phyloP scores from a whole-genome alignment of 2,113 vertebrate species.

The Heliornis fulica region DNA sequence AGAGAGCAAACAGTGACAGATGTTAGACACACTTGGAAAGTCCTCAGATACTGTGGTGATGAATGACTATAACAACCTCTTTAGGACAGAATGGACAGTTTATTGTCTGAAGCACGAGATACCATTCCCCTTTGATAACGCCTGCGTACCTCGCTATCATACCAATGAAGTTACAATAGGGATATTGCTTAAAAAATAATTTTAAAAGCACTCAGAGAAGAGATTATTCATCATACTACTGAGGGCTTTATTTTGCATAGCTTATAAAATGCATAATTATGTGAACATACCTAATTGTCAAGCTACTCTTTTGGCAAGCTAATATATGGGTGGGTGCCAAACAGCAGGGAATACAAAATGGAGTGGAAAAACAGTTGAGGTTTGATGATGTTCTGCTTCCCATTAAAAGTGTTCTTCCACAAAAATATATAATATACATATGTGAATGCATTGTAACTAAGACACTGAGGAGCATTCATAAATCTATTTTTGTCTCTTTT shows the following conservation, averaged over 20 bases:
- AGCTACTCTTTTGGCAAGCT: slow-evolving; percentile 16
- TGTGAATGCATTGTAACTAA: not conserved
- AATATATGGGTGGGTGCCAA: not conserved
- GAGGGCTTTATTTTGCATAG: not conserved
- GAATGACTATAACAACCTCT: not conserved
- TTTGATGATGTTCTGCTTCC: not conserved
- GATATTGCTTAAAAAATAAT: not conserved
- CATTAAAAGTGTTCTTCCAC: not conserved
- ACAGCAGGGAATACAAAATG: slow-evolving; percentile 15
- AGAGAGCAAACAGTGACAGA: not conserved
- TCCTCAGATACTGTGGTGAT: not conserved
- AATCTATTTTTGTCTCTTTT: not conserved
- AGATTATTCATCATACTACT: not conserved
- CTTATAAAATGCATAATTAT: slow-evolving; percentile 6
- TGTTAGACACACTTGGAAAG: not conserved
- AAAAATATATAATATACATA: not conserved
- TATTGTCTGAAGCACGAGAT: not conserved
- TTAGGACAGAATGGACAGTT: not conserved
- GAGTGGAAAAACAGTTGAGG: not conserved
- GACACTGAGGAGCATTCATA: not conserved
- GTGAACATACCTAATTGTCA: slow-evolving; percentile 14
- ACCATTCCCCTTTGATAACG: not conserved
- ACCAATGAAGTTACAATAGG: not conserved
- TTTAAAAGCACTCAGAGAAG: not conserved
- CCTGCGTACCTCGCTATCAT: not conserved